These are phyloP conservation scores for Lithobates pipiens DNA, from an alignment of 2,797 vertebrate genomes.

Conservation along the genomic window DNA sequence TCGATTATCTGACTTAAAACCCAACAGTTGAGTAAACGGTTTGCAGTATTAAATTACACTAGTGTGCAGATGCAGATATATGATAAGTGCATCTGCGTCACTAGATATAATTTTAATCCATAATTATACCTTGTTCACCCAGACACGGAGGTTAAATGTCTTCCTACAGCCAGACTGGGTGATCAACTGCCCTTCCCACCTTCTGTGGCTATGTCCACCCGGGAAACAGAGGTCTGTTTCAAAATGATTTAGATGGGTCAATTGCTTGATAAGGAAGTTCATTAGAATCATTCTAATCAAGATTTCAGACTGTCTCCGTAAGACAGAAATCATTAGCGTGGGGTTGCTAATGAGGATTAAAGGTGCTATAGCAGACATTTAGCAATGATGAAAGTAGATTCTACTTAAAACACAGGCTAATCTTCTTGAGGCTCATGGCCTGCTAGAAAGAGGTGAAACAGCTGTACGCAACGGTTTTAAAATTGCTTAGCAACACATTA, in stretches of 20 bases:
- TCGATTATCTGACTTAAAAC: background rate
- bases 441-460: background rate
- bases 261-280: slow-evolving; percentile 60
- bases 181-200: slow-evolving; percentile 46
- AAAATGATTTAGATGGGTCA: slow-evolving; percentile 57
- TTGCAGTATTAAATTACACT: slow-evolving; percentile 14
- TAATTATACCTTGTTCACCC: slow-evolving; percentile 43
- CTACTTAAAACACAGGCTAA: slow-evolving; percentile 39
- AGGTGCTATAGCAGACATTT: slow-evolving; percentile 37
- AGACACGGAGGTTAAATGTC: slow-evolving; percentile 47
- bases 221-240: slow-evolving; percentile 45
- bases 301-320: slow-evolving; percentile 43
- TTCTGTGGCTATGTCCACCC: slow-evolving; percentile 31
- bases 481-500: background rate
- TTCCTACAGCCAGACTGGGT: slow-evolving; percentile 41
- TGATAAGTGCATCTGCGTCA: slow-evolving; percentile 15
- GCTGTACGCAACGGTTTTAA: background rate
- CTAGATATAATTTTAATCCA: slow-evolving; percentile 18
- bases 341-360: slow-evolving; percentile 59
- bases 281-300: slow-evolving; percentile 60
- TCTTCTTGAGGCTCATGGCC: slow-evolving; percentile 15
- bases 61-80: slow-evolving; percentile 20
- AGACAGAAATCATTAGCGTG: slow-evolving; percentile 58
- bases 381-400: slow-evolving; percentile 32
- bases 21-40: background rate